phyloP scores from a whole-genome alignment of 2,888 invertebrate species.

The Drosophila demipolita region DNA sequence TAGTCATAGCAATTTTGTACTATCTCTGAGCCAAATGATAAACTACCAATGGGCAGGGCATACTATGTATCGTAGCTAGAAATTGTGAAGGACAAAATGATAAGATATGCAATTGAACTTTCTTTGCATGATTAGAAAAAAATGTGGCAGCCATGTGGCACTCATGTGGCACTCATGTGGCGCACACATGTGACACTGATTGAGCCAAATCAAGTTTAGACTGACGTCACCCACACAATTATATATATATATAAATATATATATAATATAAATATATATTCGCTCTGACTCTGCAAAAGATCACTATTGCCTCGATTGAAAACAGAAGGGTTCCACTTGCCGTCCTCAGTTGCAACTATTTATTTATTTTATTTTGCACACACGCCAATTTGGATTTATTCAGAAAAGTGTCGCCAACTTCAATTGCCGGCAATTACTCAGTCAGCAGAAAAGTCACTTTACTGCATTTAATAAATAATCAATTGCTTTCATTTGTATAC shows the following conservation, averaged over 20 bases:
- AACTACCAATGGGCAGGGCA: neutral
- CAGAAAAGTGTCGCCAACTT: conserved; percentile 53
- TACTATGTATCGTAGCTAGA: neutral
- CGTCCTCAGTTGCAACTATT: conserved; percentile 30
- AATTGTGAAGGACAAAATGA: conserved; percentile 72
- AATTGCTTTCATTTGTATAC: conserved; percentile 10
- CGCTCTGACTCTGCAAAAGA: conserved; percentile 24
- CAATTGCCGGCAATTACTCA: conserved; percentile 64
- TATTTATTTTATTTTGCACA: neutral
- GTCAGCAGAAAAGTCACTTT: conserved; percentile 6
- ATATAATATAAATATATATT: neutral
- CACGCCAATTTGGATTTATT: conserved; percentile 12
- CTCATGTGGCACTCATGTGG: conserved; percentile 66
- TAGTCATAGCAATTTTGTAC: neutral
- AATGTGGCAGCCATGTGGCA: conserved; percentile 24
- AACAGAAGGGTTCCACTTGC: conserved; percentile 23
- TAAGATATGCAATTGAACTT: conserved; percentile 74
- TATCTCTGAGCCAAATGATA: neutral
- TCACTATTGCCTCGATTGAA: conserved; percentile 50
- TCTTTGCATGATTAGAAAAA: conserved; percentile 63
- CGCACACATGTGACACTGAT: conserved; percentile 57
- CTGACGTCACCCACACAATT: conserved; percentile 40
- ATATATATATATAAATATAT: neutral
- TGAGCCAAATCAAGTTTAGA: conserved; percentile 32
- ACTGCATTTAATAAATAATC: conserved; percentile 15